Conservation (phyloP, 2,888 invertebrate species). For the Limulus polyphemus region DNA sequence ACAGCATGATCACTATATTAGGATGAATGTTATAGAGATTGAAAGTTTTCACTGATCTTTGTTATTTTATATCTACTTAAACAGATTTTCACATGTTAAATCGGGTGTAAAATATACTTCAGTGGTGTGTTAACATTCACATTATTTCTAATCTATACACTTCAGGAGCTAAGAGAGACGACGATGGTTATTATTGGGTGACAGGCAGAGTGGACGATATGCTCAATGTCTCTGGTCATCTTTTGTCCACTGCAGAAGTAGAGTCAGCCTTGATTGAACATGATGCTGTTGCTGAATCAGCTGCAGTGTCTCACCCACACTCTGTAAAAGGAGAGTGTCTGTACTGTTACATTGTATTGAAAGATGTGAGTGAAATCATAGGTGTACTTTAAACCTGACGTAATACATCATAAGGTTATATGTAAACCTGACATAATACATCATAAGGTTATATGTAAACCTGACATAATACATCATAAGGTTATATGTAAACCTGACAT, state of each 20-base stretch:
- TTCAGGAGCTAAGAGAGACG: conserved; percentile 74
- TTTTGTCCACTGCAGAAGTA: conserved; percentile 89
- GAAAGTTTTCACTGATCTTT: too few species aligned
- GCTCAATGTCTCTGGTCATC: conserved; percentile 95
- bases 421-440: too few species aligned
- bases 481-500: too few species aligned
- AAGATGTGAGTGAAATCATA: conserved; percentile 31
- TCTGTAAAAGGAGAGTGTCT: conserved; percentile 91
- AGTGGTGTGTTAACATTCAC: too few species aligned
- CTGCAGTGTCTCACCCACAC: conserved; percentile 90
- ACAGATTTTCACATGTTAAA: too few species aligned
- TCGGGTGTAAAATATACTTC: too few species aligned
- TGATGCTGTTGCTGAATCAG: conserved; percentile 69
- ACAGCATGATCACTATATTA: too few species aligned
- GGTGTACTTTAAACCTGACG: not conserved
- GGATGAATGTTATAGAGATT: too few species aligned
- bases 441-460: too few species aligned
- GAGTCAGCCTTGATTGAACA: conserved; percentile 44
- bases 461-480: too few species aligned
- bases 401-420: too few species aligned
- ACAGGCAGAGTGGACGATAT: conserved; percentile 97
- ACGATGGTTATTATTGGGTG: conserved; percentile 91
- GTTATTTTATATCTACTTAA: too few species aligned
- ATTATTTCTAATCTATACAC: conserved; percentile 6
- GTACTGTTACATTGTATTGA: conserved; percentile 92